These are phyloP conservation scores for Ligdia adustata DNA, from an alignment of 2,888 invertebrate species.

Conservation along the genomic window DNA sequence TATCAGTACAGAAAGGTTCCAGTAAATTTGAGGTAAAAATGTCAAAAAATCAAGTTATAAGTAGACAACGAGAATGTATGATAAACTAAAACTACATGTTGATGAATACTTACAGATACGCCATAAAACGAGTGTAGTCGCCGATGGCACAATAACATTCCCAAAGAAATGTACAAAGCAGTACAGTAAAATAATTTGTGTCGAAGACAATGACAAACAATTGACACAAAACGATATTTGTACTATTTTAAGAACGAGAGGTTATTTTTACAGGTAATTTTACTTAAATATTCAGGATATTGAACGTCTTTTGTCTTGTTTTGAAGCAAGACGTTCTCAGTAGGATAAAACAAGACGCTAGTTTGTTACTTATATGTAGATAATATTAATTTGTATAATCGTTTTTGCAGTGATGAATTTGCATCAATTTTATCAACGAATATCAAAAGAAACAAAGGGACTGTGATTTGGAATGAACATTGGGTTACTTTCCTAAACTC, in stretches of 20 bases:
- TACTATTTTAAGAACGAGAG: conserved; percentile 15
- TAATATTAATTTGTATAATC: background rate
- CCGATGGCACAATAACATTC: conserved; percentile 11
- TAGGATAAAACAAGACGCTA: no score
- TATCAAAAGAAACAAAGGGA: conserved; percentile 15
- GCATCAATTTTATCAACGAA: conserved; percentile 10
- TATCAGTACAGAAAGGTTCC: conserved; percentile 18
- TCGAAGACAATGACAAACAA: conserved; percentile 12
- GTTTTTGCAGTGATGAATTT: conserved; percentile 16
- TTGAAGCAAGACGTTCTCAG: no score
- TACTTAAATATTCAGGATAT: no score
- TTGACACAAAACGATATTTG: conserved; percentile 22
- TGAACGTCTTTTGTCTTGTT: no score
- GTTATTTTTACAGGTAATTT: conserved; percentile 24
- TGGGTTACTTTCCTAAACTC: conserved; percentile 26
- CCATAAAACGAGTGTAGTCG: background rate
- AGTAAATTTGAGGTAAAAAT: conserved; percentile 20
- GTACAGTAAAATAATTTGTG: background rate
- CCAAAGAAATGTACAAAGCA: background rate
- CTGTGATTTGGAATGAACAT: conserved; percentile 18
- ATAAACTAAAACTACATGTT: no score
- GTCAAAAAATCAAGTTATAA: no score
- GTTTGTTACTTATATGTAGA: no score
- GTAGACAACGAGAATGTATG: no score
- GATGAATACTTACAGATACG: conserved; percentile 22